Conservation (phyloP, 2,888 invertebrate genomes). For the Meiosimyza decipiens region DNA sequence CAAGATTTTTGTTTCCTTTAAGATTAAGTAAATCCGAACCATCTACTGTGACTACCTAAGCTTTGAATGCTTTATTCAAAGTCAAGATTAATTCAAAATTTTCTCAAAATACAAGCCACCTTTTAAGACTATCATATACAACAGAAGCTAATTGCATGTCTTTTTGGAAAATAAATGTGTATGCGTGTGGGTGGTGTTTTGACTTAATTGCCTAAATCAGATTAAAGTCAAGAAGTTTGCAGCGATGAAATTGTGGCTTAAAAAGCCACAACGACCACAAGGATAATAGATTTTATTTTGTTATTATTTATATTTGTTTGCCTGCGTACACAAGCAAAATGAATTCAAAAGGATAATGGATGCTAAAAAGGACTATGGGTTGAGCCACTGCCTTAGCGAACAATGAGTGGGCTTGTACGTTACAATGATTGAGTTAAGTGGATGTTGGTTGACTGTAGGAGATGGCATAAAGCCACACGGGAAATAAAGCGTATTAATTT, state of each 20-base stretch:
- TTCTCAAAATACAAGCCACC: neutral
- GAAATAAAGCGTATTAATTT: slow-evolving; percentile 49
- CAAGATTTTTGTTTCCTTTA: too few relatives aligned
- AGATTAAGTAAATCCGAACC: too few relatives aligned
- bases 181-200: neutral
- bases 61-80: too few relatives aligned
- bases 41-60: too few relatives aligned
- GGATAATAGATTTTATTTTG: slow-evolving; percentile 26
- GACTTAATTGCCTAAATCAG: slow-evolving; percentile 64
- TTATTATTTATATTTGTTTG: slow-evolving; percentile 13
- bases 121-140: slow-evolving; percentile 1
- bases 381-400: neutral
- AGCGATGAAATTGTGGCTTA: slow-evolving; percentile 19
- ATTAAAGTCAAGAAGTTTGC: slow-evolving; percentile 60
- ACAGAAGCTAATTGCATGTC: slow-evolving; percentile 32
- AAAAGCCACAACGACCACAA: slow-evolving; percentile 22
- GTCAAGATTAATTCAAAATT: too few relatives aligned
- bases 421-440: neutral
- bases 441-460: neutral
- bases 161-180: neutral
- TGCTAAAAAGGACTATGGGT: slow-evolving; percentile 39
- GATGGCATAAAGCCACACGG: slow-evolving; percentile 46
- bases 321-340: slow-evolving; percentile 5
- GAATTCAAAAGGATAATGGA: slow-evolving; percentile 46
- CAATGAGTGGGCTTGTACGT: neutral